phyloP scores from a whole-genome alignment of 2,113 vertebrate species.

The Perca schrenkii region DNA sequence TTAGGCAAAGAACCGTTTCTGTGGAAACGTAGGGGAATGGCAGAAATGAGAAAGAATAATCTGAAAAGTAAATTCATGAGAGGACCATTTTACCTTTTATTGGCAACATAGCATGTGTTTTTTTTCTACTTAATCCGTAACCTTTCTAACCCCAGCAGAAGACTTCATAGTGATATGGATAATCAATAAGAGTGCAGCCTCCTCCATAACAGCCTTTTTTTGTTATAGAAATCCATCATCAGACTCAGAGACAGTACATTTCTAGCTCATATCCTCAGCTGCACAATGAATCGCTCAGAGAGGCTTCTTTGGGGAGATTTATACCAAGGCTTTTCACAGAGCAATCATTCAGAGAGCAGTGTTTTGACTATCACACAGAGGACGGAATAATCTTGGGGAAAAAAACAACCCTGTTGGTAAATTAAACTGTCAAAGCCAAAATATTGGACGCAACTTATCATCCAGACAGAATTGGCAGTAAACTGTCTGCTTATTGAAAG shows the following conservation, averaged over 20 bases:
- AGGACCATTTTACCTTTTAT: too few species aligned
- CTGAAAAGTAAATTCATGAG: too few species aligned
- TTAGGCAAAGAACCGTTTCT: too few species aligned
- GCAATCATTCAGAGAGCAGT: conserved; percentile 57
- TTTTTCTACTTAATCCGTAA: conserved; percentile 1
- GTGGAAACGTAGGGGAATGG: too few species aligned
- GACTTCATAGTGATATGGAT: conserved; percentile 39
- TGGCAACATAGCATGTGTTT: neutral
- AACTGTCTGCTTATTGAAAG: conserved; percentile 23
- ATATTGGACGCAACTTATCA: conserved; percentile 45
- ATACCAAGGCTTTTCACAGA: conserved; percentile 30
- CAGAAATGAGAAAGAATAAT: too few species aligned
- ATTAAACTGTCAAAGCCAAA: conserved; percentile 63
- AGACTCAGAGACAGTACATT: conserved; percentile 24
- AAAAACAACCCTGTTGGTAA: conserved; percentile 30
- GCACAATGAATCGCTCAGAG: conserved; percentile 52
- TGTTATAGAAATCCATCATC: conserved; percentile 59
- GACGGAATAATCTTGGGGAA: conserved; percentile 36
- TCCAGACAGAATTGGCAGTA: conserved; percentile 21
- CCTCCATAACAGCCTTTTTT: conserved; percentile 46
- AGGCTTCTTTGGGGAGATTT: conserved; percentile 60
- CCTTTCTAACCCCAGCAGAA: conserved; percentile 1
- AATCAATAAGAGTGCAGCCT: conserved; percentile 66
- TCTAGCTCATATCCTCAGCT: conserved; percentile 47
- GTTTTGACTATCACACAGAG: conserved; percentile 48